A percentile compares a stretch with the other conserved stretches of the same genome.
Evolutionary conservation across 2,888 invertebrate genomes (phyloP).

Genomic region (Herminia tarsipennalis): DNA sequence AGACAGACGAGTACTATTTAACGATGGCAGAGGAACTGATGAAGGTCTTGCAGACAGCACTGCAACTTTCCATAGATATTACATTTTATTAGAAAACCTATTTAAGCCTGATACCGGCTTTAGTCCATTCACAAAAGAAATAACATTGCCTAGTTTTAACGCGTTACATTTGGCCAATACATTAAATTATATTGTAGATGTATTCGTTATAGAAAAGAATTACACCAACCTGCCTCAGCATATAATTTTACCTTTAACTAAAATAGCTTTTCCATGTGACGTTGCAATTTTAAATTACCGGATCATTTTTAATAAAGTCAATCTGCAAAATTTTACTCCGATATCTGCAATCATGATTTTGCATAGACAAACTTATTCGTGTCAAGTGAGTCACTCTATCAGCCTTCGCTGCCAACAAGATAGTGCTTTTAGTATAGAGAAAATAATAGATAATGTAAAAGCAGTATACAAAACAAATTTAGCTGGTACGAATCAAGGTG

Average conservation of each 20-base stretch:
- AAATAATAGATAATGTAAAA: conserved; percentile 61
- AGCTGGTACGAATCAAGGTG: conserved; percentile 66
- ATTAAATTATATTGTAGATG: conserved; percentile 61
- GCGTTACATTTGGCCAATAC: conserved; percentile 60
- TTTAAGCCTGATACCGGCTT: conserved; percentile 19
- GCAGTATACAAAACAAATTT: conserved; percentile 68
- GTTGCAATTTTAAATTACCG: conserved; percentile 68
- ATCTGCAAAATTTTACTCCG: conserved; percentile 40
- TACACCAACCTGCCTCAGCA: no score
- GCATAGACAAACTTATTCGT: conserved; percentile 66
- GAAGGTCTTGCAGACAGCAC: conserved; percentile 97
- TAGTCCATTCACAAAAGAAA: conserved; percentile 20
- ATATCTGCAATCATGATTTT: conserved; percentile 62
- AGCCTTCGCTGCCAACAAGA: conserved; percentile 58
- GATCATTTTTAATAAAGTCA: conserved; percentile 45
- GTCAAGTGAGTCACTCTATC: conserved; percentile 49
- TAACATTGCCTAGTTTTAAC: conserved; percentile 64
- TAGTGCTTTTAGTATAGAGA: conserved; percentile 55
- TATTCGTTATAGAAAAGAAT: conserved; percentile 63
- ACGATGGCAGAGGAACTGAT: conserved; percentile 96
- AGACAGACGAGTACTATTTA: conserved; percentile 95
- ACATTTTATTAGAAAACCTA: conserved; percentile 71
- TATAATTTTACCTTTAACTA: conserved; percentile 69
- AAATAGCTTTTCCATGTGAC: conserved; percentile 72
- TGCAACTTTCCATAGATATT: conserved; percentile 81